phyloP scores from a whole-genome alignment of 2,113 vertebrate genomes.

The Notarius lentiginosus region DNA sequence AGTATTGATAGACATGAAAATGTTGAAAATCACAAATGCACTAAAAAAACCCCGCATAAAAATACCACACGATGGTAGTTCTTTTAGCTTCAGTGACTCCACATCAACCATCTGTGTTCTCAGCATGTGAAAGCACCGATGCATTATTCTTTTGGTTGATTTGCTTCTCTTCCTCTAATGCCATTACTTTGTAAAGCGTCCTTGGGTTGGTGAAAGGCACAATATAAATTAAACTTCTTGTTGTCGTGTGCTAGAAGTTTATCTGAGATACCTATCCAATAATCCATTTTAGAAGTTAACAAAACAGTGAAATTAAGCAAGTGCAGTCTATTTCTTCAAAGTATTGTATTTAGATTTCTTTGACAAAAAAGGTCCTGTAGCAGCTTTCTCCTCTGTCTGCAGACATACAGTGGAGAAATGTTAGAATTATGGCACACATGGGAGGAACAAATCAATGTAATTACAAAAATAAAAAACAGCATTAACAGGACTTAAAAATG shows the following conservation, averaged over 20 bases:
- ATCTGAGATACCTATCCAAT: neutral
- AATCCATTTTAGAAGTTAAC: neutral
- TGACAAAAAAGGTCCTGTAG: neutral
- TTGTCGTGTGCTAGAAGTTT: neutral
- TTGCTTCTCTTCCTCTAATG: too few species aligned
- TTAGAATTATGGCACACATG: neutral
- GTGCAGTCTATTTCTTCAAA: neutral
- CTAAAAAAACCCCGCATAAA: neutral
- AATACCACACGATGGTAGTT: neutral
- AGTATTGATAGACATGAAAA: too few species aligned
- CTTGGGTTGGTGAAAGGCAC: too few species aligned
- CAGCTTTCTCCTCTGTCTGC: neutral
- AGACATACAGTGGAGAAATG: neutral
- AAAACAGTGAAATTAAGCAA: conserved; percentile 1
- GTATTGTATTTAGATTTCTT: neutral
- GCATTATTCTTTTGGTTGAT: neutral
- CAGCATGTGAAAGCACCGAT: neutral
- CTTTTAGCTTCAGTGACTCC: neutral
- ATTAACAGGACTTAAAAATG: neutral
- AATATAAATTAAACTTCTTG: too few species aligned
- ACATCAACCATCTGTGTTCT: neutral
- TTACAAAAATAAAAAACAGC: neutral
- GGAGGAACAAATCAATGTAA: neutral
- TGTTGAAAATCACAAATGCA: too few species aligned
- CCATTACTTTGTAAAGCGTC: too few species aligned